A percentile compares a stretch with the other conserved stretches of the same genome.
Conservation (phyloP, 2,888 invertebrate genomes). For the Trileptium ribeirensis region DNA sequence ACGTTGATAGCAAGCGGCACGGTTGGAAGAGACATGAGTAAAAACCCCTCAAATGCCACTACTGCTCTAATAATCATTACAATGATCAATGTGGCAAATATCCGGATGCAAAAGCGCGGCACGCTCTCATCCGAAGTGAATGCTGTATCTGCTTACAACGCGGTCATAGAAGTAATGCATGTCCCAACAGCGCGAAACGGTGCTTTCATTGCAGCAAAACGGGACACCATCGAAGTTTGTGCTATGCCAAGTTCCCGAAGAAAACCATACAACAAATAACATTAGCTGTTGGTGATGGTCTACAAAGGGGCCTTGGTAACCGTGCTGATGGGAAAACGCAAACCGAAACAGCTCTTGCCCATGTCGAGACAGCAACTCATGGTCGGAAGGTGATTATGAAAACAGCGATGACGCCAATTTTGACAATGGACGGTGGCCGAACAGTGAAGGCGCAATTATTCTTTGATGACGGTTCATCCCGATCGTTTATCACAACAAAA, state of each 20-base stretch:
- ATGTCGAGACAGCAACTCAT: too few relatives aligned
- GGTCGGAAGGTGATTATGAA: neutral
- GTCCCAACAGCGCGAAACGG: neutral
- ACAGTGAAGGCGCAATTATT: neutral
- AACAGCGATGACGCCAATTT: neutral
- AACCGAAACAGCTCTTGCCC: neutral
- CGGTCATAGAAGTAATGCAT: neutral
- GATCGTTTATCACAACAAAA: neutral
- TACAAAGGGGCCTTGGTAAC: too few relatives aligned
- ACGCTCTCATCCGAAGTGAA: neutral
- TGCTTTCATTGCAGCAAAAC: conserved; percentile 12
- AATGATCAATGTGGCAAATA: neutral
- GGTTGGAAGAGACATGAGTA: too few relatives aligned
- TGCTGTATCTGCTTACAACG: neutral
- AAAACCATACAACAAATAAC: neutral
- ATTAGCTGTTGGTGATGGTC: neutral
- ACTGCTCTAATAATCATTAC: neutral
- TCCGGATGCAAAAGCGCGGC: neutral
- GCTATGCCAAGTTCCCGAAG: neutral
- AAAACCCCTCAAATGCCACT: too few relatives aligned
- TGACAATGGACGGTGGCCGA: neutral
- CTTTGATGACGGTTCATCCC: neutral
- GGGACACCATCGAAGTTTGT: conserved; percentile 7
- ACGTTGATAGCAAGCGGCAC: too few relatives aligned
- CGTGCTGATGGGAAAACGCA: neutral